Conservation (phyloP, 2,888 invertebrate species). For the Ophraella communa region DNA sequence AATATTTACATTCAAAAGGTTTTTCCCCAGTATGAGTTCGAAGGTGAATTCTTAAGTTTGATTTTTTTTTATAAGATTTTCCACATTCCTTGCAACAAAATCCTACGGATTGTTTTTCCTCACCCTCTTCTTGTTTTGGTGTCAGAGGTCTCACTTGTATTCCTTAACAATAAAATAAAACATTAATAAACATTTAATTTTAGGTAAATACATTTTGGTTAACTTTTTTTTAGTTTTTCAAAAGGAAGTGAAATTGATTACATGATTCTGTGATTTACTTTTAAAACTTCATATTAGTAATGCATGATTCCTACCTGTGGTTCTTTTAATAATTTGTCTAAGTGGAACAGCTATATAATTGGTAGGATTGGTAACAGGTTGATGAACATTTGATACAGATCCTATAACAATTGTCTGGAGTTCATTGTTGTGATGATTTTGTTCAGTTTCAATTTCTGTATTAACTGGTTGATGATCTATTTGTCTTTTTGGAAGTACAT, state of each 20-base stretch:
- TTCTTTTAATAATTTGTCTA: conserved; percentile 51
- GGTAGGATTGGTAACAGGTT: neutral
- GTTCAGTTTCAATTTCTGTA: conserved; percentile 2
- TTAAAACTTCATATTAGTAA: neutral
- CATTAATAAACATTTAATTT: too few relatives aligned
- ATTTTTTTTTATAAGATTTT: conserved; percentile 55
- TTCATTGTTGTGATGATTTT: neutral
- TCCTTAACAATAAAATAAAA: conserved; percentile 32
- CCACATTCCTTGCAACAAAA: conserved; percentile 53
- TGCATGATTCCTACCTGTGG: conserved; percentile 42
- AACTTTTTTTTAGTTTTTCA: too few relatives aligned
- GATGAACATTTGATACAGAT: neutral
- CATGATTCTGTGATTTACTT: too few relatives aligned
- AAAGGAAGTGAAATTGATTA: too few relatives aligned
- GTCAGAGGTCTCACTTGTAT: conserved; percentile 53
- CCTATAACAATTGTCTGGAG: neutral
- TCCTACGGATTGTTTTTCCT: conserved; percentile 38
- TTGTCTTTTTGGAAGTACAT: neutral
- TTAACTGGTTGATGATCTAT: neutral
- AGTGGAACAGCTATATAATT: conserved; percentile 12
- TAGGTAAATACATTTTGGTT: too few relatives aligned
- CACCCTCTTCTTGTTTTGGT: conserved; percentile 36
- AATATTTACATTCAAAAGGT: conserved; percentile 58
- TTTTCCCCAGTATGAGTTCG: conserved; percentile 58
- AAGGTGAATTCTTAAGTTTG: conserved; percentile 57